Conservation (phyloP, 2,888 invertebrate genomes). For the Cryptocephalus primarius region DNA sequence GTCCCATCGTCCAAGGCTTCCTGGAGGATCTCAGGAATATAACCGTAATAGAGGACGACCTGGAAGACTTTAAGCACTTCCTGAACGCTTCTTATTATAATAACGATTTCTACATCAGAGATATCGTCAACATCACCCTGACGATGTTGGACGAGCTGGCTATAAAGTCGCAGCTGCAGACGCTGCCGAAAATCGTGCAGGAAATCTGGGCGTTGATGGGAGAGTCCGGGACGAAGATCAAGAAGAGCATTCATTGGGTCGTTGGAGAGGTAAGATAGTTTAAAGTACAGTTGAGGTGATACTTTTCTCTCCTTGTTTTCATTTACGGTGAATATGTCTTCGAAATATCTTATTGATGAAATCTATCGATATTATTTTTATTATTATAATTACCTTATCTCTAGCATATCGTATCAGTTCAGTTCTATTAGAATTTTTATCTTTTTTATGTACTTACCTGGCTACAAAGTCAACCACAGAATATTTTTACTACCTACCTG, state of each 20-base stretch:
- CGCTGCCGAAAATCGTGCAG: slow-evolving; percentile 66
- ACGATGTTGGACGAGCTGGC: slow-evolving; percentile 69
- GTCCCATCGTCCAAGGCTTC: slow-evolving; percentile 56
- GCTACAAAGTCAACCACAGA: too few relatives aligned
- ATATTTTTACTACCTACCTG: too few relatives aligned
- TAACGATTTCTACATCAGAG: slow-evolving; percentile 76
- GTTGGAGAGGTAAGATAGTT: slow-evolving; percentile 47
- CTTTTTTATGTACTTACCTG: too few relatives aligned
- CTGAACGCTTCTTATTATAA: slow-evolving; percentile 67
- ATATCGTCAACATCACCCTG: slow-evolving; percentile 58
- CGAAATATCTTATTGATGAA: too few relatives aligned
- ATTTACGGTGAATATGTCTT: too few relatives aligned
- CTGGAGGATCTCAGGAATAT: slow-evolving; percentile 61
- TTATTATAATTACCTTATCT: too few relatives aligned
- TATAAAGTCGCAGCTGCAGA: slow-evolving; percentile 63
- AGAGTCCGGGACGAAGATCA: slow-evolving; percentile 67
- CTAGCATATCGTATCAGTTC: too few relatives aligned
- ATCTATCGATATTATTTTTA: too few relatives aligned
- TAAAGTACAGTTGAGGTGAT: not conserved
- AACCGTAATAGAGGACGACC: slow-evolving; percentile 60
- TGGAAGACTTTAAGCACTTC: slow-evolving; percentile 57
- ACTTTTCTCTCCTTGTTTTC: too few relatives aligned
- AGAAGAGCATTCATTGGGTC: slow-evolving; percentile 63
- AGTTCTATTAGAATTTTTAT: too few relatives aligned
- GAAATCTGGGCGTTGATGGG: slow-evolving; percentile 82